Conservation (phyloP, 1,140 invertebrate species). For the Pseudomyrmex flavicornis region DNA sequence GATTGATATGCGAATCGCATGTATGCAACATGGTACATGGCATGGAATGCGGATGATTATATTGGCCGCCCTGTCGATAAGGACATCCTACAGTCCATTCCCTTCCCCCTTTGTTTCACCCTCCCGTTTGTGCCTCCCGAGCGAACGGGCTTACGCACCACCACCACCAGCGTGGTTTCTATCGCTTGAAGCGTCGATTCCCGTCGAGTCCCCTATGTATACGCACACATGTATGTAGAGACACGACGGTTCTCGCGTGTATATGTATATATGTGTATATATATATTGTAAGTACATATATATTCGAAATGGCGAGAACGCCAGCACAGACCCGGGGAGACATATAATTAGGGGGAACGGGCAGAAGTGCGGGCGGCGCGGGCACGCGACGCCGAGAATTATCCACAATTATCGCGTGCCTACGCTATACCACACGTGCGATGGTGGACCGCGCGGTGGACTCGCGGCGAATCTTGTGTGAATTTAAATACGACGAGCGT, state of each 20-base stretch:
- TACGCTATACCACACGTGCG: slow-evolving; percentile 52
- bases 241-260: no score
- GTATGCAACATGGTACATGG: slow-evolving; percentile 14
- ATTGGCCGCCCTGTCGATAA: slow-evolving; percentile 42
- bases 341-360: slow-evolving; percentile 72
- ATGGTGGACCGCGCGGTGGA: background rate
- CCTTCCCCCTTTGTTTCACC: slow-evolving; percentile 39
- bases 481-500: slow-evolving; percentile 34
- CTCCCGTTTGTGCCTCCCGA: slow-evolving; percentile 24
- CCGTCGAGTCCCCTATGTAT: no score
- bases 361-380: slow-evolving; percentile 69
- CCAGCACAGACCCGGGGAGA: slow-evolving; percentile 51
- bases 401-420: slow-evolving; percentile 72
- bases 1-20: slow-evolving; percentile 44
- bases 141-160: slow-evolving; percentile 36
- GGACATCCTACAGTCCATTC: slow-evolving; percentile 28
- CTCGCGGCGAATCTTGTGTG: slow-evolving; percentile 17
- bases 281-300: no score
- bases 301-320: slow-evolving; percentile 23
- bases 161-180: slow-evolving; percentile 37
- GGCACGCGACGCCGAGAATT: slow-evolving; percentile 72
- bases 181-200: slow-evolving; percentile 37
- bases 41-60: slow-evolving; percentile 53
- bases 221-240: no score
- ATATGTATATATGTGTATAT: background rate